Conservation (phyloP, 2,797 vertebrate genomes). For the Erpetoichthys calabaricus region DNA sequence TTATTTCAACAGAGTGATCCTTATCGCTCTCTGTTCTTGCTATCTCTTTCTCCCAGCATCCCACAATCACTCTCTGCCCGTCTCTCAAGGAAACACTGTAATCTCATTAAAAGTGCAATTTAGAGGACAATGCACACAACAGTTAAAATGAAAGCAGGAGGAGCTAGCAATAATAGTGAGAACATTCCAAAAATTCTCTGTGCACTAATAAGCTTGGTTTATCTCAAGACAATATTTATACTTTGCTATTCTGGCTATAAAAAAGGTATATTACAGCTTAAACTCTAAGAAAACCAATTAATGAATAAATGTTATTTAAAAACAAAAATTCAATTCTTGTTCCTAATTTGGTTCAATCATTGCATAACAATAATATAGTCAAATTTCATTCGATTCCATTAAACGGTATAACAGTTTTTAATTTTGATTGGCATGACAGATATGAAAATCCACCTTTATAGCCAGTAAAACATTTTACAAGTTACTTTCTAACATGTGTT, state of each 20-base stretch:
- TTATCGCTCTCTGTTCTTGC: constrained; percentile 52
- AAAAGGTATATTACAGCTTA: not conserved
- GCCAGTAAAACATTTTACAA: too few species aligned
- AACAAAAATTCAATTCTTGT: too few species aligned
- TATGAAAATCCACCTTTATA: too few species aligned
- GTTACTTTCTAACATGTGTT: too few species aligned
- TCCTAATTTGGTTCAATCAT: too few species aligned
- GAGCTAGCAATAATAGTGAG: constrained; percentile 7
- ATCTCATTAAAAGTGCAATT: constrained; percentile 70
- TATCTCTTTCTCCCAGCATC: constrained; percentile 53
- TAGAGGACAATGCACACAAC: constrained; percentile 52
- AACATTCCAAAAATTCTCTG: constrained; percentile 10
- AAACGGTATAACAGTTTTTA: too few species aligned
- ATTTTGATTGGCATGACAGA: too few species aligned
- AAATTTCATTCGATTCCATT: too few species aligned
- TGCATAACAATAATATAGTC: too few species aligned
- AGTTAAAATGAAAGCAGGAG: constrained; percentile 24
- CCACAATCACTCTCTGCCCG: constrained; percentile 23
- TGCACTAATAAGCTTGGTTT: constrained; percentile 16
- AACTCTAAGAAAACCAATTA: not conserved
- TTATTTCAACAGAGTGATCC: constrained; percentile 47
- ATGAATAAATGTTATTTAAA: too few species aligned
- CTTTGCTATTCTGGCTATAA: too few species aligned
- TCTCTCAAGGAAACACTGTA: constrained; percentile 38
- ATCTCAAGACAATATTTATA: not conserved